Conservation (phyloP, 2,797 vertebrate genomes). For the Manis pentadactyla region DNA sequence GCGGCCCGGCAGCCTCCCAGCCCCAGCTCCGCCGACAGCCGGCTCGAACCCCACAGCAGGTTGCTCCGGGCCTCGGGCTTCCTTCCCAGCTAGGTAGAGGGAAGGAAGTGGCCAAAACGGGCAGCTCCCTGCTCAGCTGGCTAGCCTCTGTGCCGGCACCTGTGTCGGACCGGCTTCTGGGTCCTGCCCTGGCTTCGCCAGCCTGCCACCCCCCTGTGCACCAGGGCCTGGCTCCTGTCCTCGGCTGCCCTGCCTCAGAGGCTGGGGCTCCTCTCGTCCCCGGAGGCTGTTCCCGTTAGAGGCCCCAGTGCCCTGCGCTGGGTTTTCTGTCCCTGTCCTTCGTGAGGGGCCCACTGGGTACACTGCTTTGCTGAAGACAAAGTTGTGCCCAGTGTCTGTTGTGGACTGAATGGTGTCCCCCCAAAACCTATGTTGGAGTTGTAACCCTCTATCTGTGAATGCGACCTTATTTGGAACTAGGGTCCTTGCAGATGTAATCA, state of each 20-base stretch:
- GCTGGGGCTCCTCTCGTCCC: not conserved
- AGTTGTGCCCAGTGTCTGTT: not conserved
- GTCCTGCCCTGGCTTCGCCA: rapidly evolving
- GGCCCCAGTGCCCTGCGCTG: rapidly evolving
- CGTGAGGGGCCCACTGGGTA: not conserved
- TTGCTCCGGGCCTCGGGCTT: not conserved
- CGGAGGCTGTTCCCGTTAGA: not conserved
- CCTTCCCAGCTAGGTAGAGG: not conserved
- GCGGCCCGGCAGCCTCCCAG: not conserved
- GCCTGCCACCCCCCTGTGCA: not conserved
- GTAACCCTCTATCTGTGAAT: too few species aligned
- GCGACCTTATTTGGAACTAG: not conserved
- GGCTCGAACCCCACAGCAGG: rapidly evolving
- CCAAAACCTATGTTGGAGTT: not conserved
- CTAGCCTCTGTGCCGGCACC: rapidly evolving
- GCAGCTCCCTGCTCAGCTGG: rapidly evolving
- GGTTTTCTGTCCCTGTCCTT: not conserved
- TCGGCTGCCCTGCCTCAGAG: too few species aligned
- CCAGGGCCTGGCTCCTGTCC: not conserved
- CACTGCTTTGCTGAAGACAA: not conserved
- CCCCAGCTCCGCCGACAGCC: not conserved
- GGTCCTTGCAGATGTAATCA: not conserved
- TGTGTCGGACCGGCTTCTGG: rapidly evolving
- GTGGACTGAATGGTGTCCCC: too few species aligned
- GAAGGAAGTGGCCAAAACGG: rapidly evolving